Conservation (phyloP, 2,113 vertebrate genomes). For the Lepidothrix coronata region DNA sequence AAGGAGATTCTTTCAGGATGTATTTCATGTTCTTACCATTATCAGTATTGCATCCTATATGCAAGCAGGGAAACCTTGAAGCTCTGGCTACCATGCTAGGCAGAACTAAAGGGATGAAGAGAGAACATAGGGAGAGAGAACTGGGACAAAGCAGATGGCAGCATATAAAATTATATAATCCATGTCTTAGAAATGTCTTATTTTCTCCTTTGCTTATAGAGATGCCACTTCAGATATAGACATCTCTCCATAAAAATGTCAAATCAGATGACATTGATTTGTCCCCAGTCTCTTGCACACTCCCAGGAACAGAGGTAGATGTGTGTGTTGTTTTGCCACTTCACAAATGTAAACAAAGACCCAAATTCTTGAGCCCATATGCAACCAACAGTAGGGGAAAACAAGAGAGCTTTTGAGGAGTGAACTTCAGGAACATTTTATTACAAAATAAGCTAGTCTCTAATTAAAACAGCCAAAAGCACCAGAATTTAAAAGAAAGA, state of each 20-base stretch:
- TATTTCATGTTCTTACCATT: not conserved
- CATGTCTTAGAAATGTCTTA: not conserved
- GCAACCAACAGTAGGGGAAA: not conserved
- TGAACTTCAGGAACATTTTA: not conserved
- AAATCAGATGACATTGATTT: not conserved
- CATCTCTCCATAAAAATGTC: not conserved
- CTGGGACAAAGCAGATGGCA: not conserved
- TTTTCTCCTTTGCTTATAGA: constrained; percentile 3
- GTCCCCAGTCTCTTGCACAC: fast-evolving
- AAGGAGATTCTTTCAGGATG: not conserved
- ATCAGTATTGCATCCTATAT: not conserved
- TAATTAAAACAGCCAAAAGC: not conserved
- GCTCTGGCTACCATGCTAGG: not conserved
- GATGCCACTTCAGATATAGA: not conserved
- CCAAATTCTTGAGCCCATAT: not conserved
- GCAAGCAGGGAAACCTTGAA: not conserved
- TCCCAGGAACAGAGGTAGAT: not conserved
- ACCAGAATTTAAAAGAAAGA: not conserved
- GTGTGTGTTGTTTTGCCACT: not conserved
- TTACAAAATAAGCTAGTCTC: not conserved
- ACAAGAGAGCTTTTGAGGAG: not conserved
- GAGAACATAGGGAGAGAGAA: not conserved
- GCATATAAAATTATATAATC: not conserved
- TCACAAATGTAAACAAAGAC: not conserved
- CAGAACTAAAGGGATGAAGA: not conserved